phyloP scores from a whole-genome alignment of 2,888 invertebrate species.

The Allacma fusca region DNA sequence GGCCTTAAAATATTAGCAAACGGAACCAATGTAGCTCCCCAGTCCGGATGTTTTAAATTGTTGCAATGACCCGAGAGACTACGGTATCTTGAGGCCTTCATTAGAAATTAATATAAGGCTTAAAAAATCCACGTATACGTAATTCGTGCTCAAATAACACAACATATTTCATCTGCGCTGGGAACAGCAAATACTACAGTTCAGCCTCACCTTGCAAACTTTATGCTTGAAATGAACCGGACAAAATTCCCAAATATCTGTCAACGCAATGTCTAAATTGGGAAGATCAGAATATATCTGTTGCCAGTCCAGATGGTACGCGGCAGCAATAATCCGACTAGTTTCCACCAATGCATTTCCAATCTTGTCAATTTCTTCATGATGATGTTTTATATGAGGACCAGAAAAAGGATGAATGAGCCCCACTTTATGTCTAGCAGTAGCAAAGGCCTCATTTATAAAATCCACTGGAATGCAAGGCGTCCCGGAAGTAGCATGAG shows the following conservation, averaged over 20 bases:
- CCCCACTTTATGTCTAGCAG: slow-evolving; percentile 44
- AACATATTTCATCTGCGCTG: no score
- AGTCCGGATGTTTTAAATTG: slow-evolving; percentile 65
- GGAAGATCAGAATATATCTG: slow-evolving; percentile 51
- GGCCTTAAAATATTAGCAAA: slow-evolving; percentile 50
- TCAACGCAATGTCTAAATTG: slow-evolving; percentile 51
- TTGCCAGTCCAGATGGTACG: slow-evolving; percentile 61
- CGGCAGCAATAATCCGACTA: slow-evolving; percentile 63
- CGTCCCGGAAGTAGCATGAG: background rate
- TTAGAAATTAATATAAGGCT: no score
- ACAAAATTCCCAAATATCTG: slow-evolving; percentile 51
- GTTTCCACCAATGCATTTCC: slow-evolving; percentile 64
- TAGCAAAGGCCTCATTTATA: slow-evolving; percentile 54
- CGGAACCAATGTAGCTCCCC: slow-evolving; percentile 64
- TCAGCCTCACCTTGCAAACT: background rate
- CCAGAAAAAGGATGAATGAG: slow-evolving; percentile 46
- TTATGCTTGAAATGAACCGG: slow-evolving; percentile 47
- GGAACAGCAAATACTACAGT: no score
- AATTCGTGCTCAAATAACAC: no score
- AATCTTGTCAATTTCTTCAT: slow-evolving; percentile 62
- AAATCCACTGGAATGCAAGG: slow-evolving; percentile 52
- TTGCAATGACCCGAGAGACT: slow-evolving; percentile 65
- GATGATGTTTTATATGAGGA: slow-evolving; percentile 47
- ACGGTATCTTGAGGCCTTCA: slow-evolving; percentile 62
- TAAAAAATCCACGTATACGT: no score